Evolutionary conservation across 2,888 invertebrate species (phyloP), one percentile per base, ranked within the genome.

Genomic region (Crioceris asparagi): DNA sequence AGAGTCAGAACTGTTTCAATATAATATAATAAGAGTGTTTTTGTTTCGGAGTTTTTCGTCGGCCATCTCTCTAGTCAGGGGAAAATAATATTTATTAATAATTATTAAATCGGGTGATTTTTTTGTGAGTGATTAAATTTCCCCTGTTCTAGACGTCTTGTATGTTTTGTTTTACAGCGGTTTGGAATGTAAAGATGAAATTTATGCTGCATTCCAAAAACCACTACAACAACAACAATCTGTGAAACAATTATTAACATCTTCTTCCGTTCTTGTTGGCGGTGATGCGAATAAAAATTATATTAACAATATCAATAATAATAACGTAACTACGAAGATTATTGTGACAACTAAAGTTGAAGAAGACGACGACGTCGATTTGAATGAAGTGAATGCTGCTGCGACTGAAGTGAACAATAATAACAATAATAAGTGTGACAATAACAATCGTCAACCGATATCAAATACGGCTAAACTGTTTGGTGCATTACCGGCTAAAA

Each of bases 101-200:
- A n/a, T n/a, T n/a, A n/a, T n/a, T n/a, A 3, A 14, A 14, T 15
- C 27, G 27, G 27, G 27, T 27, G 26, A 4, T 25, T 25, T 3
- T 25, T 27, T 27, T 27, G 14, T 27, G n/a, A n/a, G n/a, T n/a
- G n/a, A n/a, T n/a, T n/a, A n/a, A n/a, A n/a, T n/a, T n/a, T n/a
- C n/a, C n/a, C n/a, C n/a, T n/a, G n/a, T n/a, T n/a, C n/a, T n/a
- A n/a, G n/a, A n/a, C n/a, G n/a, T n/a, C n/a, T n/a, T n/a, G n/a
- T n/a, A n/a, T n/a, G n/a, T 12, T 27, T 11, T 27, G 40, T 49
- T 56, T 61, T 65, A 50, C 74, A 83, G 84, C 72, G 82, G 78
- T 63, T 73, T 84, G 67, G 83, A 84, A 73, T 75, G 75, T 70
- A 72, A 75, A 68, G 74, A 80, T 74, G 80, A 83, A 66, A 75